A percentile compares a stretch with the other conserved stretches of the same genome.
Evolutionary conservation across 37 sponge, comb jelly and placozoan genomes (phyloP).

Genomic region (Halichondria panicea): DNA sequence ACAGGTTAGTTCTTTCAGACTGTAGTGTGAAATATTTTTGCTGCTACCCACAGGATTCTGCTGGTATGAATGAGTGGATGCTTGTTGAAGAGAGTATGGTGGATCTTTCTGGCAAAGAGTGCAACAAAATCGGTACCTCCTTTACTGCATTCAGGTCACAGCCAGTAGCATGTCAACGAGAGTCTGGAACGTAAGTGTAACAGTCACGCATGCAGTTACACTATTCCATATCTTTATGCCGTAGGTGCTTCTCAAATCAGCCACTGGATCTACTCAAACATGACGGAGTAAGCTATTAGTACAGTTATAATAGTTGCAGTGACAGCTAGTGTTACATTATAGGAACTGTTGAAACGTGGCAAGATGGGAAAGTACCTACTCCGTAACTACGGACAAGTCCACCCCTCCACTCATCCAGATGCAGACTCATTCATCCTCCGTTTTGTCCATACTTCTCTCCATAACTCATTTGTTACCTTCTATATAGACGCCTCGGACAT

Average conservation of each 20-base stretch:
- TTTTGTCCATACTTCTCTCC: conserved; percentile 51
- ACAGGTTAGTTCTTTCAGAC: neutral
- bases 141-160: conserved; percentile 69
- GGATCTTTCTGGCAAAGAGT: conserved; percentile 57
- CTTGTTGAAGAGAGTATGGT: conserved; percentile 64
- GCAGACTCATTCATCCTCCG: conserved; percentile 61
- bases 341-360: conserved; percentile 25
- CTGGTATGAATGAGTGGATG: conserved; percentile 74
- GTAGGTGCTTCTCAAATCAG: conserved; percentile 71
- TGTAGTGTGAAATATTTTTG: neutral
- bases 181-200: conserved; percentile 41
- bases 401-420: conserved; percentile 50
- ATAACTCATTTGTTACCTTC: conserved; percentile 74
- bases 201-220: neutral
- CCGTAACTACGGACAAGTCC: conserved; percentile 63
- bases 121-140: conserved; percentile 65
- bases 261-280: conserved; percentile 57
- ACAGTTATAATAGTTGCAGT: neutral
- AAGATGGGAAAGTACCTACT: conserved; percentile 61
- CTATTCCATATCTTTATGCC: neutral
- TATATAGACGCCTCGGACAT: conserved; percentile 69
- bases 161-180: conserved; percentile 23
- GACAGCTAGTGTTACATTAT: neutral
- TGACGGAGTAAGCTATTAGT: conserved; percentile 57
- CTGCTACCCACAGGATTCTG: conserved; percentile 5